Base-by-base conservation (phyloP, 2,797 vertebrate genomes). In the Aselliscus stoliczkanus region DNA sequence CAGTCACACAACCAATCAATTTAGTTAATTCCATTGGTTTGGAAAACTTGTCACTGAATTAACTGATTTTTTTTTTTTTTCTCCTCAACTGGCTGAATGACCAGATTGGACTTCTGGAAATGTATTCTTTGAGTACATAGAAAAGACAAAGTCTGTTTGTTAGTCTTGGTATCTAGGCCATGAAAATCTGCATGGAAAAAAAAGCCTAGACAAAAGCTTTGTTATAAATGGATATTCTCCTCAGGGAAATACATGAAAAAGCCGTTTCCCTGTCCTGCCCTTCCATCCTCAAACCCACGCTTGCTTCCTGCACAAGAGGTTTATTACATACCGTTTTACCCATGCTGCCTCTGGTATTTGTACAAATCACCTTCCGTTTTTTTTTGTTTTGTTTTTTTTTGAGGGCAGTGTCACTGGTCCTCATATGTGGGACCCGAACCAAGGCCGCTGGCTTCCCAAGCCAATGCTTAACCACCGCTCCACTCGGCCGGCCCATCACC, bases 21-120 rank as follows among this genome's bases (percentile, higher is more conserved):
- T 91, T 75, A 91, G 50, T 52, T 97, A 96, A 97, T 89, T 96
- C 77, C 91, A 77, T 95, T 90, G 21, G 39, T 79, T 54, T 94
- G 82, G n/a, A 79, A 73, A 88, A 95, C 31, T 87, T 95, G 50
- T 77, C 82, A 95, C 58, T 94, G 34, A 96, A 95, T 95, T 81
- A 88, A 79, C 21, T 91, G 72, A 95, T 88, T 80, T 42, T 80
- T 90, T 87, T 76, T 12, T 47, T 82, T 94, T 69, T 88, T 94
- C 17, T 25, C 50, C 60, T 92, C 34, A 47, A 27, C 37, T 65
- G n/a, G 42, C 50, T 82, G 29, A 95, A 20, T 93, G 29, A 88
- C 37, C 83, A 86, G 58, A 93, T n/a, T n/a, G 1, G n/a, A 86
- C 64, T 89, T 95, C 27, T 42, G 90, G n/a, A 44, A 82, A 80